Conservation (phyloP, 2,888 invertebrate genomes). For the Ariolimax columbianus region DNA sequence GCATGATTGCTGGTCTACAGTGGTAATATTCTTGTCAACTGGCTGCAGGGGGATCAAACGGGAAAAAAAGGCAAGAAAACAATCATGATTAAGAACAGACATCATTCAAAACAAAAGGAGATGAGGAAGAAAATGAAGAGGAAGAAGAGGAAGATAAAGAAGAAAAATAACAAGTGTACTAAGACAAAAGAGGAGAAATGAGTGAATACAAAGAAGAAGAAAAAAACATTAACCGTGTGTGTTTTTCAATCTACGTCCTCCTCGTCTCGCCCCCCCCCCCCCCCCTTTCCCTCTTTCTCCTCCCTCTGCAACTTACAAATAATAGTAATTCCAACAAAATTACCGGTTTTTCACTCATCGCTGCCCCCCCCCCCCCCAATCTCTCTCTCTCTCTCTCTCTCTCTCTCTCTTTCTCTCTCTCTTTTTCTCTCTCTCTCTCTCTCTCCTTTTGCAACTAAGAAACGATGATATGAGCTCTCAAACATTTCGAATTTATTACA, state of each 20-base stretch:
- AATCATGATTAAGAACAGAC: too few species aligned
- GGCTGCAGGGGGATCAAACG: too few species aligned
- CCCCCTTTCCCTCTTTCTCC: background rate
- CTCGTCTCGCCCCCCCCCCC: background rate
- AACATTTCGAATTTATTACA: background rate
- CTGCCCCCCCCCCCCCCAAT: too few species aligned
- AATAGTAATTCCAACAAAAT: background rate
- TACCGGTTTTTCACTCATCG: background rate
- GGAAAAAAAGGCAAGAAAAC: too few species aligned
- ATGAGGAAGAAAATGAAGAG: too few species aligned
- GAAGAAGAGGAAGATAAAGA: too few species aligned
- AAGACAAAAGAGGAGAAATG: too few species aligned
- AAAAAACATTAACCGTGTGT: background rate
- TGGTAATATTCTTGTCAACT: too few species aligned
- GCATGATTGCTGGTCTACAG: too few species aligned
- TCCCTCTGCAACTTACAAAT: background rate
- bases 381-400: background rate
- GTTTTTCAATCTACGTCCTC: background rate
- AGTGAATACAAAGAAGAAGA: too few species aligned
- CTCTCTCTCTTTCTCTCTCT: background rate
- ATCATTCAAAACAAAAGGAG: too few species aligned
- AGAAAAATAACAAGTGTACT: too few species aligned
- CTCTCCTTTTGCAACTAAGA: background rate
- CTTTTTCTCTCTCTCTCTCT: background rate
- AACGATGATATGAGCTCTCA: background rate